Evolutionary conservation across 2,797 vertebrate genomes (phyloP), one percentile per base, ranked within the genome.

Genomic region (Triplophysa bombifrons): DNA sequence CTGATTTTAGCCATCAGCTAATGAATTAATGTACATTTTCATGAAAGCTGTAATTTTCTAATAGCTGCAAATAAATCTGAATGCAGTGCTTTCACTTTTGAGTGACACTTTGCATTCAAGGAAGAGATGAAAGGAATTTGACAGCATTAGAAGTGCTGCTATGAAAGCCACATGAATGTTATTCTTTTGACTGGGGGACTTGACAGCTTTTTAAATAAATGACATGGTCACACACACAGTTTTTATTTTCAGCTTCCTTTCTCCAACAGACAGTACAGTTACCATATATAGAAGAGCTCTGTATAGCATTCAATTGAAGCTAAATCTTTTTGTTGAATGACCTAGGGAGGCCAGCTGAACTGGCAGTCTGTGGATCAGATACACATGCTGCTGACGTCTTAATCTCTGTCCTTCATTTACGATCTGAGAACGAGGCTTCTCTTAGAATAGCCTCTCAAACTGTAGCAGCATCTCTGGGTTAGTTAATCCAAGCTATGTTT

Each of bases 241-340:
- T 56, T 19, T 56, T 76, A 68, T 76, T 30, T 67, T 58, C 41
- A 66, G 61, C 80, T 58, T 34, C 17, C 30, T 60, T 63, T 76
- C 55, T 34, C 30, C 20, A 12, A 41, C 50, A 67, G 76, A 79
- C 53, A 30, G 38, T 50, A 34, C 41, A 69, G 72, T 41, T 25
- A 20, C 72, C 75, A 10, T 72, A 76, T 65, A 65, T 82, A 83
- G 84, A 46, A 74, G 60, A 65, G 55, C 20, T 68, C 41, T 56
- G 55, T 74, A 81, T 38, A 81, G 72, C 30, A 71, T 25, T 27
- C 82, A 82, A 69, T 69, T 75, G 30, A 10, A 65, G 63, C 64
- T 76, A 76, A 82, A 70, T 84, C 71, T 84, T 69, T 44, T 20
- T 78, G 70, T 60, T 65, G 60, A 68, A 41, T 58, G 56, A 77